These are phyloP conservation scores for Rhinichthys osculus DNA, from an alignment of 2,797 vertebrate species.

Conservation along the genomic window DNA sequence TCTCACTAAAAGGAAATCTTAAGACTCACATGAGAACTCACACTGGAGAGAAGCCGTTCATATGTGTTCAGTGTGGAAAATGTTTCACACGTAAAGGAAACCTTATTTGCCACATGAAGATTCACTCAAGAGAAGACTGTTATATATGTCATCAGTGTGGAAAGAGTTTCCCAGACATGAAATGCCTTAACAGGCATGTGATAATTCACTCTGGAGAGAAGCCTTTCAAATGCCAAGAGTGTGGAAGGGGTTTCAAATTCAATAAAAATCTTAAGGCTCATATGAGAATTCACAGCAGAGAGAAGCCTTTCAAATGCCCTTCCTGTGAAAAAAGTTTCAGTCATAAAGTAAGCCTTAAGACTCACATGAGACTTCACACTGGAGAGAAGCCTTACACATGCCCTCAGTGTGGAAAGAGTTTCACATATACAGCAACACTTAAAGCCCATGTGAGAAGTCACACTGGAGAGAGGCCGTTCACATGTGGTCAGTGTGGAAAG, in stretches of 20 bases:
- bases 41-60: constrained; percentile 17
- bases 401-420: not conserved
- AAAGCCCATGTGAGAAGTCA: constrained; percentile 13
- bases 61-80: constrained; percentile 2
- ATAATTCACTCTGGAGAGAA: constrained; percentile 10
- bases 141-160: constrained; percentile 15
- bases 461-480: constrained; percentile 4
- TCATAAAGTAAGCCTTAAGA: constrained; percentile 15
- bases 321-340: constrained; percentile 15
- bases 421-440: not conserved
- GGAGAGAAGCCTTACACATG: constrained; percentile 13
- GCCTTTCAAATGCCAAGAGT: constrained; percentile 1
- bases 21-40: constrained; percentile 27
- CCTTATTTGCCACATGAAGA: constrained; percentile 14
- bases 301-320: constrained; percentile 1
- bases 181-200: not conserved
- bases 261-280: constrained; percentile 12
- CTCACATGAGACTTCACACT: constrained; percentile 16
- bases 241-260: constrained; percentile 7
- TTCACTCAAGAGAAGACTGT: constrained; percentile 14
- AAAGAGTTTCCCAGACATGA: constrained; percentile 1
- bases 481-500: not conserved
- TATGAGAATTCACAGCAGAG: constrained; percentile 21
- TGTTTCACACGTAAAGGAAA: constrained; percentile 20
- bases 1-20: constrained; percentile 10